These are phyloP conservation scores for Phytoseiulus persimilis DNA, from an alignment of 2,888 invertebrate genomes.

Conservation along the genomic window DNA sequence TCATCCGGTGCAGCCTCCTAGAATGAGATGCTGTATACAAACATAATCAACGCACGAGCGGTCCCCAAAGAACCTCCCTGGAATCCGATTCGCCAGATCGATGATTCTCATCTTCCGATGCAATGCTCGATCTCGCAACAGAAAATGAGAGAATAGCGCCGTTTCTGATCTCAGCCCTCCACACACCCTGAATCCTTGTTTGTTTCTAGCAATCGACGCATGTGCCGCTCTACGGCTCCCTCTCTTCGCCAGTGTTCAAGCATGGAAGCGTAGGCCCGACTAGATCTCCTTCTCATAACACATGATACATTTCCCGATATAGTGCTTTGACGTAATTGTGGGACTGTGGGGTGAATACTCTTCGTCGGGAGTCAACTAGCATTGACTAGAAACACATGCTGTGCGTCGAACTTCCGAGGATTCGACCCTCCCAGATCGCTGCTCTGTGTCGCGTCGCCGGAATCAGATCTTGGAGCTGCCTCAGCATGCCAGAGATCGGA, in stretches of 20 bases:
- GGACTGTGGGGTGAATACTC: background rate
- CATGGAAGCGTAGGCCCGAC: background rate
- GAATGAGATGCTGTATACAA: too few species aligned
- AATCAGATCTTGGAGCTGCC: background rate
- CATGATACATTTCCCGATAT: background rate
- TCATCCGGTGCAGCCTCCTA: too few species aligned
- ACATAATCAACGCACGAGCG: too few species aligned
- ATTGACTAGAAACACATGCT: background rate
- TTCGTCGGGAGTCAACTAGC: background rate
- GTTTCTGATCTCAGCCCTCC: background rate
- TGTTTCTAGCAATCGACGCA: background rate
- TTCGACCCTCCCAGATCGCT: background rate
- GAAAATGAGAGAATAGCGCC: too few species aligned
- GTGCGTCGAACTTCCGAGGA: background rate
- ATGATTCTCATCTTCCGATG: too few species aligned
- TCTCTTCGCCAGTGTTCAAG: background rate
- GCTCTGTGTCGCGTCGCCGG: background rate
- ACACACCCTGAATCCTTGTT: background rate
- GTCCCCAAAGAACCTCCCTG: too few species aligned
- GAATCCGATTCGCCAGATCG: too few species aligned
- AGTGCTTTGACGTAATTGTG: background rate
- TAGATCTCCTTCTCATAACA: background rate
- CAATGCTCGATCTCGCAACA: too few species aligned
- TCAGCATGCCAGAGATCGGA: background rate
- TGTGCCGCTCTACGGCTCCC: background rate